phyloP scores from a whole-genome alignment of 2,113 vertebrate species.

The Cromileptes altivelis region DNA sequence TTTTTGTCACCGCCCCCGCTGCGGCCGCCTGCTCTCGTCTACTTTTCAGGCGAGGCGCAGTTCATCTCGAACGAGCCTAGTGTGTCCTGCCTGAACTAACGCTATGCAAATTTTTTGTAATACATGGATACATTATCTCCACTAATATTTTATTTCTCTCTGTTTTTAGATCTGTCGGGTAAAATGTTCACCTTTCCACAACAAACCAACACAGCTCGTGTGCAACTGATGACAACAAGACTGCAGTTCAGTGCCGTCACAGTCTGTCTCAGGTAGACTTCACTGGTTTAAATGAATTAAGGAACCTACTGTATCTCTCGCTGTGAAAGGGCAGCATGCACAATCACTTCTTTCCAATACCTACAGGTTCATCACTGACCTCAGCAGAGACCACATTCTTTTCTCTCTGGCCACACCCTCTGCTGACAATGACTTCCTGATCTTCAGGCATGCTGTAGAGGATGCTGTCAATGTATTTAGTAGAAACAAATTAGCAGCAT shows the following conservation, averaged over 20 bases:
- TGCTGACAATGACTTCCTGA: constrained; percentile 3
- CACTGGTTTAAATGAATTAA: background rate
- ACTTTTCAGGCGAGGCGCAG: no score
- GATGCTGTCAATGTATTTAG: accelerated
- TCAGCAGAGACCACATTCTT: background rate
- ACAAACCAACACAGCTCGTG: constrained; percentile 38
- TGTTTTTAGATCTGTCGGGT: constrained; percentile 54
- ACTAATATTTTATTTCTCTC: no score
- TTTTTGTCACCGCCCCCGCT: no score
- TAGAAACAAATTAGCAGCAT: accelerated
- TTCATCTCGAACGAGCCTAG: no score
- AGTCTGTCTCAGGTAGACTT: constrained; percentile 48
- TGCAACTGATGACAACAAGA: constrained; percentile 44
- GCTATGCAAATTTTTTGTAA: no score
- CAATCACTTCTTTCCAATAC: background rate
- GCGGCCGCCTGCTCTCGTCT: no score
- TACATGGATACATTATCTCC: no score
- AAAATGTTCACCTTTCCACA: constrained; percentile 71
- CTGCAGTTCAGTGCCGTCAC: constrained; percentile 13
- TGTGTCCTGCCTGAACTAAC: no score
- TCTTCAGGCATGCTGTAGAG: background rate
- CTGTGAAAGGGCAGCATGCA: background rate
- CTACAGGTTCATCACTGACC: constrained; percentile 63
- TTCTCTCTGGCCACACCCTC: constrained; percentile 58
- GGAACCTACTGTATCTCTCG: background rate